A percentile compares a stretch with the other conserved stretches of the same genome.
Evolutionary conservation across 2,797 vertebrate genomes (phyloP).

Genomic region (Enteromius trimaculatus): DNA sequence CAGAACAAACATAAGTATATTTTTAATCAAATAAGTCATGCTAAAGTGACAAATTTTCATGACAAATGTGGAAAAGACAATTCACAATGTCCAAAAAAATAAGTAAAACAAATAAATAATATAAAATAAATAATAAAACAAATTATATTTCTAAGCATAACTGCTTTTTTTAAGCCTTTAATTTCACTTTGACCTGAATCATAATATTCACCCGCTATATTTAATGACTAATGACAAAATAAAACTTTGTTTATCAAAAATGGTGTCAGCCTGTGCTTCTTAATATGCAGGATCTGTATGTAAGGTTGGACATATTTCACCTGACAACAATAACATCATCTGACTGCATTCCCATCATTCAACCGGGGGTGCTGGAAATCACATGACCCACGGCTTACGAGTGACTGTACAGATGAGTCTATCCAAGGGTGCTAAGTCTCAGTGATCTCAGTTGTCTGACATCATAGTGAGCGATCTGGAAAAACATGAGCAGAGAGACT

Average conservation of each 20-base stretch:
- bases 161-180: too few relatives aligned
- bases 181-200: not conserved
- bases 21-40: too few relatives aligned
- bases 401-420: conserved; percentile 5
- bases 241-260: not conserved
- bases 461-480: not conserved
- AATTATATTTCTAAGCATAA: too few relatives aligned
- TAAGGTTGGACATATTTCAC: not conserved
- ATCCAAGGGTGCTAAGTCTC: conserved; percentile 1
- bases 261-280: not conserved
- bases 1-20: too few relatives aligned
- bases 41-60: too few relatives aligned
- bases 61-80: not conserved
- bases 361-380: not conserved
- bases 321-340: not conserved
- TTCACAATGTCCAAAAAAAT: too few relatives aligned
- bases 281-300: not conserved
- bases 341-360: not conserved
- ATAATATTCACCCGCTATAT: not conserved
- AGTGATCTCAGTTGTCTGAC: conserved; percentile 18
- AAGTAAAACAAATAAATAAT: too few relatives aligned
- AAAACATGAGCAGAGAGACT: not conserved
- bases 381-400: not conserved
- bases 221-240: not conserved
- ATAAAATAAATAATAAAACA: too few relatives aligned